Percentiles rank a stretch among this genome's conserved stretches.
These are phyloP conservation scores for Cebus imitator DNA, from an alignment of 2,113 vertebrate genomes.

Conservation along the genomic window DNA sequence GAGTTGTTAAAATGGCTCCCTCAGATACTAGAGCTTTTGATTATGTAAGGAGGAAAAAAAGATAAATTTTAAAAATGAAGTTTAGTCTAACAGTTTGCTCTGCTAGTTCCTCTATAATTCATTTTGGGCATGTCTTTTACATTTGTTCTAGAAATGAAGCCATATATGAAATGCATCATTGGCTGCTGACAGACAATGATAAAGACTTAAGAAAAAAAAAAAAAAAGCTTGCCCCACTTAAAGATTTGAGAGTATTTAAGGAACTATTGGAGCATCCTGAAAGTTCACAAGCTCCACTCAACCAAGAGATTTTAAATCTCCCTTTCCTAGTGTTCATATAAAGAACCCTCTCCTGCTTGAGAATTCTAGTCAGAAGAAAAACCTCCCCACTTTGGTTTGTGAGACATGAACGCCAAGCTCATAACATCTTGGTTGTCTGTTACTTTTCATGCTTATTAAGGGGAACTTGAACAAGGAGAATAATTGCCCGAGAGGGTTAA, in stretches of 20 bases:
- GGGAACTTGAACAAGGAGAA: background rate
- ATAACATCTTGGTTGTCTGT: background rate
- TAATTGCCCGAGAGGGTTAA: background rate
- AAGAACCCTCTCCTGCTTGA: background rate
- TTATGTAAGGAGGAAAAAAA: slow-evolving; percentile 33
- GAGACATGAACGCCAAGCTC: background rate
- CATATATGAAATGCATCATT: slow-evolving; percentile 17
- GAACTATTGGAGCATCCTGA: background rate
- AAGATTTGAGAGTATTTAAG: slow-evolving; percentile 3
- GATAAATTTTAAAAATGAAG: slow-evolving; percentile 47
- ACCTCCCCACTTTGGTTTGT: rapidly evolving
- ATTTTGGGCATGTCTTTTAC: slow-evolving; percentile 4
- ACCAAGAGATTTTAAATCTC: background rate
- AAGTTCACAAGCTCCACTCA: background rate
- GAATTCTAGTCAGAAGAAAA: background rate
- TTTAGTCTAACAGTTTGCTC: slow-evolving; percentile 14
- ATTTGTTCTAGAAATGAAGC: slow-evolving; percentile 50
- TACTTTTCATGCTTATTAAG: background rate
- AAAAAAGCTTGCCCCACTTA: background rate
- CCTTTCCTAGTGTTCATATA: background rate
- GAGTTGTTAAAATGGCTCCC: slow-evolving; percentile 15
- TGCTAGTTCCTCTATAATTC: slow-evolving; percentile 34
- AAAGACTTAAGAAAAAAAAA: background rate
- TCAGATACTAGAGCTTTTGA: slow-evolving; percentile 41
- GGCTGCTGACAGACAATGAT: slow-evolving; percentile 22